Evolutionary conservation across 1,140 invertebrate species (phyloP), one percentile per base, ranked within the genome.

Genomic region (Trinorchestia longiramus): DNA sequence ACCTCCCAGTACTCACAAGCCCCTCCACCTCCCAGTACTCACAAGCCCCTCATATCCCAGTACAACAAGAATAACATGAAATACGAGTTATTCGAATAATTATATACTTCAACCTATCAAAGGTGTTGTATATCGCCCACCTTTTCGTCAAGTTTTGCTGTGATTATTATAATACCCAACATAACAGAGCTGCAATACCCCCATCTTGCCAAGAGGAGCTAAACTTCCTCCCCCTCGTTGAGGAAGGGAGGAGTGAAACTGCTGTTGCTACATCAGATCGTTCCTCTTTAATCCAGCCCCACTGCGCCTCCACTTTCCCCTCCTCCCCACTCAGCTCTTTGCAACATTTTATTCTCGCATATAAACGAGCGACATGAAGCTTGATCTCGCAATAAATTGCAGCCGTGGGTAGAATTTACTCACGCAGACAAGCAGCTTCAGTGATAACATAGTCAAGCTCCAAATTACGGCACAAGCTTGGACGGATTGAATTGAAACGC

Each of bases 281-380:
- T 28, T 77, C 62, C 62, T 36, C 62, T 77, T 77, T 77, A 77
- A 77, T 77, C 62, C 62, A 15, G 62, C 62, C 36, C 62, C 28
- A 11, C 62, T 3, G 15, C 62, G 1, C 62, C 28, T 28, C 62
- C 28, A 3, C 62, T 28, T 77, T 15, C 62, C 62, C 28, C 62
- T 15, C 1, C 62, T 77, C 62, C 62, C 62, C 62, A 77, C 62
- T 77, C 62, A 11, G 62, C 62, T 77, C 62, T 77, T 77, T 77
- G 62, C 62, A 77, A 77, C 62, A 77, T 77, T 77, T 77, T 77
- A 77, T 77, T 77, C 62, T 77, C 62, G 62, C 62, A 77, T 77
- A 77, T 36, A 77, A 77, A 77, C 62, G 62, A 77, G 62, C 62
- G 62, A 77, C 62, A 77, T 77, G 62, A 77, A 77, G 62, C 62